phyloP scores from a whole-genome alignment of 1,140 invertebrate genomes.

The Cydia strobilella region DNA sequence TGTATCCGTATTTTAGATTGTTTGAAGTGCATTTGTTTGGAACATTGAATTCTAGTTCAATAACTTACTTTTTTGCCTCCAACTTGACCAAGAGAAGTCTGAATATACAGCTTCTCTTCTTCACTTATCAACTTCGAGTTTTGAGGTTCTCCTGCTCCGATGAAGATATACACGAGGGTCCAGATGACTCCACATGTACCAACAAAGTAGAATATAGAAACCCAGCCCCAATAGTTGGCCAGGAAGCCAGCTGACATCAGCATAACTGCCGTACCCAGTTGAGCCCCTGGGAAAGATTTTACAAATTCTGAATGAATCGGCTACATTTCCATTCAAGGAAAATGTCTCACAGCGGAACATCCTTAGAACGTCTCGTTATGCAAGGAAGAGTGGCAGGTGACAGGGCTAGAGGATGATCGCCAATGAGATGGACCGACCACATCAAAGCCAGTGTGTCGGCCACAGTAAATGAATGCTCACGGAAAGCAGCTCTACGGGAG shows the following conservation, averaged over 20 bases:
- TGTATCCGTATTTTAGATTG: background rate
- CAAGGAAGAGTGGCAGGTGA: too few species aligned
- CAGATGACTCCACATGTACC: slow-evolving; percentile 81
- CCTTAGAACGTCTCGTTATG: too few species aligned
- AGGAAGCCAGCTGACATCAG: slow-evolving; percentile 42
- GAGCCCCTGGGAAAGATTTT: slow-evolving; percentile 37
- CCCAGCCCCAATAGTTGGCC: slow-evolving; percentile 80
- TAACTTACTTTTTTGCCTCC: slow-evolving; percentile 22
- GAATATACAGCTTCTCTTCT: slow-evolving; percentile 80
- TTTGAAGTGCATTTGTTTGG: too few species aligned
- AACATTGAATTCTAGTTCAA: slow-evolving; percentile 67
- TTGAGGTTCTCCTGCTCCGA: slow-evolving; percentile 80
- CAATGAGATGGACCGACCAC: too few species aligned
- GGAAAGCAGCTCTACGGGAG: too few species aligned
- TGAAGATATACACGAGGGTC: slow-evolving; percentile 78
- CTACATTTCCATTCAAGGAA: background rate
- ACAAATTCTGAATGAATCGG: background rate
- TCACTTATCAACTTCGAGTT: slow-evolving; percentile 71
- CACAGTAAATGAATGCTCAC: too few species aligned
- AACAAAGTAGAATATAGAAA: slow-evolving; percentile 84
- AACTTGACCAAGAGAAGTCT: slow-evolving; percentile 47
- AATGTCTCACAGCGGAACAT: background rate
- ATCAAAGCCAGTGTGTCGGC: too few species aligned
- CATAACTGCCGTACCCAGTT: slow-evolving; percentile 41
- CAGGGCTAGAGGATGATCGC: too few species aligned